Evolutionary conservation across 2,797 vertebrate species (phyloP).

Genomic region (Bufotes viridis): DNA sequence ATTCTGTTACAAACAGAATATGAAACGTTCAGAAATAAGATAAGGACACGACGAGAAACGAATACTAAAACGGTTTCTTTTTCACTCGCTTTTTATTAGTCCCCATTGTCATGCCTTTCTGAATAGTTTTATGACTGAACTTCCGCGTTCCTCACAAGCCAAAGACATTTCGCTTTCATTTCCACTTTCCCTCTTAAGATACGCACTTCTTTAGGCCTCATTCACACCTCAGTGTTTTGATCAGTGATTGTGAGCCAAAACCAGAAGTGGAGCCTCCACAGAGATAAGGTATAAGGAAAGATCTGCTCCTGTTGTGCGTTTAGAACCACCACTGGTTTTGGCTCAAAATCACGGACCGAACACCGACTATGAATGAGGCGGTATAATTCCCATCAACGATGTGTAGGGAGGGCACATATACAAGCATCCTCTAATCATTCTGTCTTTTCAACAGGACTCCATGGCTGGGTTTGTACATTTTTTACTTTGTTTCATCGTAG

Average conservation of each 20-base stretch:
- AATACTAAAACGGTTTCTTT: neutral
- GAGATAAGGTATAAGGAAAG: neutral
- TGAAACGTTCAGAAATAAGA: neutral
- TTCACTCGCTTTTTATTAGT: constrained; percentile 28
- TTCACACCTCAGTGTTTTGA: too few species aligned
- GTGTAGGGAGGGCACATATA: too few species aligned
- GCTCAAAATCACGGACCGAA: too few species aligned
- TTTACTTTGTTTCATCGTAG: too few species aligned
- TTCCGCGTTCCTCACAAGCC: neutral
- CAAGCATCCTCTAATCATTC: too few species aligned
- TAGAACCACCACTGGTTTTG: too few species aligned
- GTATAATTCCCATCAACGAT: too few species aligned
- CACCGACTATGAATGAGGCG: too few species aligned
- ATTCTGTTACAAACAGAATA: neutral
- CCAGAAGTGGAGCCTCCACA: neutral
- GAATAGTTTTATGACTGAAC: neutral
- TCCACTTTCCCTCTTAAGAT: neutral
- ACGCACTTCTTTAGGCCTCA: neutral
- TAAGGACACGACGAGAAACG: neutral
- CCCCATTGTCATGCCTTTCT: neutral
- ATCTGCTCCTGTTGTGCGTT: too few species aligned
- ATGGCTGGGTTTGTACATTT: too few species aligned
- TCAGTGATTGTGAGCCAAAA: too few species aligned
- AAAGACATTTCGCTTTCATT: neutral
- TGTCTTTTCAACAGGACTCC: too few species aligned